A percentile compares a stretch with the other conserved stretches of the same genome.
Conservation (phyloP, 2,888 invertebrate genomes). For the Drosophila setosimentum region DNA sequence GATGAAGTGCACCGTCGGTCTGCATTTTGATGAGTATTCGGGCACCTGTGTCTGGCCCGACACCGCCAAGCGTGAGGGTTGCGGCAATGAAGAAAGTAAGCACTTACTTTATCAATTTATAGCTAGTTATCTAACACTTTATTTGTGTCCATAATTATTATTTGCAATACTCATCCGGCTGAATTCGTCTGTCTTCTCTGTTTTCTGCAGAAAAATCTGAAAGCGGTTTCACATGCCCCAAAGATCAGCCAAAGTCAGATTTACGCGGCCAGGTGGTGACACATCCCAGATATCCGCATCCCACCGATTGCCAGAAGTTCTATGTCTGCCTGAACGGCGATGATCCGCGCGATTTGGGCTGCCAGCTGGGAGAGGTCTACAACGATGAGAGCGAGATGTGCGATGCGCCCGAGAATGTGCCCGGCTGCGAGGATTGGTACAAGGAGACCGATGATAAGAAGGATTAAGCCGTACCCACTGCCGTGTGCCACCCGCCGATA, state of each 20-base stretch:
- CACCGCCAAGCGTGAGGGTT: constrained; percentile 91
- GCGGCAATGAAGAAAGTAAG: constrained; percentile 87
- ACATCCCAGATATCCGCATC: constrained; percentile 94
- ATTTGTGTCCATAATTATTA: background rate
- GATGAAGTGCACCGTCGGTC: constrained; percentile 93
- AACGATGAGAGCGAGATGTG: constrained; percentile 94
- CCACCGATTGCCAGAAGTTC: constrained; percentile 95
- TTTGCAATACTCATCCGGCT: background rate
- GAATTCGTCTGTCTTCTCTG: constrained; percentile 53
- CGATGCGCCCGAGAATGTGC: constrained; percentile 95
- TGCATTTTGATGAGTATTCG: constrained; percentile 95
- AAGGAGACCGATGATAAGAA: constrained; percentile 90
- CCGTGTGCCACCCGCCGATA: constrained; percentile 46
- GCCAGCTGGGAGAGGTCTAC: constrained; percentile 95
- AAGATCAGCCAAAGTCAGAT: constrained; percentile 88
- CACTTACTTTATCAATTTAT: background rate
- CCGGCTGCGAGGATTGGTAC: constrained; percentile 97
- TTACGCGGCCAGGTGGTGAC: constrained; percentile 90
- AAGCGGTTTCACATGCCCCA: constrained; percentile 95
- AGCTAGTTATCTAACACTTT: background rate
- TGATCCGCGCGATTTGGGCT: constrained; percentile 95
- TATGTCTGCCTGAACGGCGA: constrained; percentile 95
- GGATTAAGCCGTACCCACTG: constrained; percentile 56
- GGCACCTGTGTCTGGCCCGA: constrained; percentile 97
- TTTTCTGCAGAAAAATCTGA: constrained; percentile 88